Evolutionary conservation across 2,797 vertebrate species (phyloP), one percentile per base, ranked within the genome.

Genomic region (Hafferia zeledoni): DNA sequence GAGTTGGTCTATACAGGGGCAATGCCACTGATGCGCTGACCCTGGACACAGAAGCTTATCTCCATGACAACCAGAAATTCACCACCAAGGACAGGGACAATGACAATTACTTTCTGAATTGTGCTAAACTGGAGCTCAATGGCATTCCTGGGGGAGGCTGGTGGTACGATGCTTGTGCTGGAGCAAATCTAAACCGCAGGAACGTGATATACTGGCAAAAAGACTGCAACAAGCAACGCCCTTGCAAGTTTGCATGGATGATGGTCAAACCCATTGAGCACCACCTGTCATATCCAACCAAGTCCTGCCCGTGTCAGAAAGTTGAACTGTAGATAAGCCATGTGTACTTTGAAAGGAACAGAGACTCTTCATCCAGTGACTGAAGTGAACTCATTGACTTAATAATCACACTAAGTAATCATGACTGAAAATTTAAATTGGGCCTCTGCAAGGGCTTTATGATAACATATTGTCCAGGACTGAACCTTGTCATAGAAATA

Each of bases 51-150:
- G 98, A 98, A 94, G 98, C 98, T 89, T 99, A 99, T 96, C 98
- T 99, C 67, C 99, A 99, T 35, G 98, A 99, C 96, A 99, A 99
- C 97, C 98, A 98, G 92, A 98, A 96, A 89, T 99, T 99, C 96
- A 99, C 98, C 93, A 99, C 98, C 27, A 98, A 98, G 95, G 98
- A 99, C 96, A 97, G 96, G 88, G 98, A 99, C 96, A 99, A 99
- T 5, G 98, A 99, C 94, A 99, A 99, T 91, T 99, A 98, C 91
- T 99, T 98, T 85, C 98, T 98, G 94, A 99, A 99, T 17, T 99
- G 98, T 57, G 98, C 98, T 77, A 98, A 97, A 88, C 57, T 99
- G 93, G 98, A 99, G 89, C 98, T 98, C 76, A 98, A 98, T 50
- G 98, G 98, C 1, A 91, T 99, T 41, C 96, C 98, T 0, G 98